Conservation (phyloP, 2,113 vertebrate species). For the Perca flavescens region DNA sequence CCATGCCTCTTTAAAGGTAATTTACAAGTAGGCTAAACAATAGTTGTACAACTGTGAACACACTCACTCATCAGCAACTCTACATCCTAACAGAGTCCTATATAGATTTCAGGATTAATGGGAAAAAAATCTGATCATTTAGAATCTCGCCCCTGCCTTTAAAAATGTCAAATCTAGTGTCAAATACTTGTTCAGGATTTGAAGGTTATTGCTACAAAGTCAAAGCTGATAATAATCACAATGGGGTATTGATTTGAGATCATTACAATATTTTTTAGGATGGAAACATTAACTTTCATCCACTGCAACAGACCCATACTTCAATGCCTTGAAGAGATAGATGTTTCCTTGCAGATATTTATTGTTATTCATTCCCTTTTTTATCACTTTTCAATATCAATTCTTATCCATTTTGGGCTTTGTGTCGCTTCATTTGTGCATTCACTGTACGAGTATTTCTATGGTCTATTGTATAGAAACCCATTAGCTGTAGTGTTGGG, state of each 20-base stretch:
- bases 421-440: not conserved
- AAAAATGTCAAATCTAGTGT: not conserved
- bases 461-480: not conserved
- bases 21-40: constrained; percentile 6
- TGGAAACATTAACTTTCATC: too few relatives aligned
- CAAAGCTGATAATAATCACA: not conserved
- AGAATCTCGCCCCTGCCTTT: not conserved
- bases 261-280: too few relatives aligned
- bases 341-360: not conserved
- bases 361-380: not conserved
- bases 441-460: not conserved
- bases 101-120: not conserved
- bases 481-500: constrained; percentile 11
- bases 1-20: constrained; percentile 27
- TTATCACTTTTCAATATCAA: not conserved
- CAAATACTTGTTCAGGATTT: not conserved
- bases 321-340: not conserved
- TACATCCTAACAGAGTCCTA: not conserved
- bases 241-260: too few relatives aligned
- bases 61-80: constrained; percentile 3
- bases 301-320: not conserved
- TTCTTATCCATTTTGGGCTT: not conserved
- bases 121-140: not conserved
- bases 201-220: too few relatives aligned
- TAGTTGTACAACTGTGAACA: constrained; percentile 3